Base-by-base conservation (phyloP, 1,140 invertebrate genomes). In the Calephelis virginiensis region DNA sequence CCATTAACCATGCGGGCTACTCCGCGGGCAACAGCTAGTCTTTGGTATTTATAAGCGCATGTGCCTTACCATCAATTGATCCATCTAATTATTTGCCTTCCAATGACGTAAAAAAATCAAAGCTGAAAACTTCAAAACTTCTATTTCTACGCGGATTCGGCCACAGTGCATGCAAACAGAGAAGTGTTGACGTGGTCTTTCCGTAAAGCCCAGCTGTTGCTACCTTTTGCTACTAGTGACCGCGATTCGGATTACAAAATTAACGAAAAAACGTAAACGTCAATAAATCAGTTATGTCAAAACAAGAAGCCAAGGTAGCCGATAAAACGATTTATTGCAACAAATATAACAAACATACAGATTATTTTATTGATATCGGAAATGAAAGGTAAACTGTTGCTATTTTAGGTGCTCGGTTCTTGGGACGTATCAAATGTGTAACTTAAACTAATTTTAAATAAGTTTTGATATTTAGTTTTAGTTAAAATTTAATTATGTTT, bases 341-440 rank as follows among this genome's bases (percentile, higher is more conserved):
- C 48, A 48, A 48, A 48, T 63, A 48, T 49, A 62, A 28, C 46
- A 63, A 63, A 63, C 62, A 63, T 63, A 63, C 48, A 48, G 62
- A 63, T 63, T 63, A 63, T 63, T 63, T 63, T 63, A 63, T 63
- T 63, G 62, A 63, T 63, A 63, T 63, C 62, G 62, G 62, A 63
- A 63, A 63, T 46, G 62, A 63, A 63, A 63, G 62, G 62, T 63
- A 63, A 63, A 63, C 62, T 63, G n/a, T 48, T 10, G 17, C 37
- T 59, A 56, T 45, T 61, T 28, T n/a, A 59, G 53, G n/a, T 12
- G 28, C 28, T 59, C 28, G 28, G 8, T 37, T 17, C n/a, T 12
- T 13, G 28, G 28, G 4, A 37, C 7, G 6, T 37, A 37, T 12
- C 10, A 12, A n/a, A 11, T 38, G 10, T 10, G 28, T 53, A 11